Base-by-base conservation (phyloP, 37 sponge, comb jelly and placozoan genomes). In the Theonella swinhoei region DNA sequence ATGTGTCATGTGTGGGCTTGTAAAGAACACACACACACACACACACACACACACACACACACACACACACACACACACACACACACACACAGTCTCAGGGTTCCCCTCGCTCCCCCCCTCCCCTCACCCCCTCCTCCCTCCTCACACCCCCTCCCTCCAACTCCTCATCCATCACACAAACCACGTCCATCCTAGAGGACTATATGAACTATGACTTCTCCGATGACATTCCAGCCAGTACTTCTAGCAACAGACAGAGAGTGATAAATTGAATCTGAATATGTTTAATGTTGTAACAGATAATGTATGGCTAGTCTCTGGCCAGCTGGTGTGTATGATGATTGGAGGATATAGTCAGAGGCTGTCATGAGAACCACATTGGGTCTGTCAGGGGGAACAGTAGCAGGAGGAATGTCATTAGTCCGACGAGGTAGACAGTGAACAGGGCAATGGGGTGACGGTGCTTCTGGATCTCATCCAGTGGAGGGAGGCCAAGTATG, bases 401-500 rank as follows among this genome's bases (percentile, higher is more conserved):
- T 40, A 93, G 70, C 17, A 72, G 64, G 37, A 91, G 20, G 35
- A 95, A 95, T 17, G 34, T 17, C 11, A 86, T 29, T n/a, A 92
- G 58, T 37, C 95, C 93, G 40, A 82, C 2, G 7, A 95, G 34
- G 71, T 95, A 95, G 4, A 74, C 14, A 19, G 30, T n/a, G 38
- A 76, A 39, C 1, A 95, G 68, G 26, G 33, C n/a, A 11, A 41
- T 58, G 35, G 80, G 62, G 7, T 66, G 66, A 0, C 22, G 69
- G 38, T 85, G 77, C 11, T 66, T 35, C 3, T 32, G 26, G 1
- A 96, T 84, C 1, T 39, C 66, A 1, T 65, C 78, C 61, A 98
- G 42, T 7, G 85, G 76, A 38, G 99, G 99, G 25, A 94, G 79
- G 4, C 96, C 99, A 81, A 98, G 81, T 4, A 81, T 25, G 71